Conservation (phyloP, 92 coral and sea anemone species). For the Anthopleura xanthogrammica region DNA sequence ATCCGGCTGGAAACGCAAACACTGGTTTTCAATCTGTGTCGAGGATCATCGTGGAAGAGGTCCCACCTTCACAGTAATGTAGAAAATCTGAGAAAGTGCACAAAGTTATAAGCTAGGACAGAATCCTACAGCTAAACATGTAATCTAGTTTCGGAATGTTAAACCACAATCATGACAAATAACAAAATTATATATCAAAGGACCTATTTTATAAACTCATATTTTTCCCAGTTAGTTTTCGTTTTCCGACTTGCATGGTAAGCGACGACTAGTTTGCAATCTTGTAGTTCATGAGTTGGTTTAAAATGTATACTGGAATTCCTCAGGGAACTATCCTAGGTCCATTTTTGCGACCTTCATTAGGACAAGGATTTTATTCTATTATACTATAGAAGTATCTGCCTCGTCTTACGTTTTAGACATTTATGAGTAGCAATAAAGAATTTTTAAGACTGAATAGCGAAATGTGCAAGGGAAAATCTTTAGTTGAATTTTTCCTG, state of each 20-base stretch:
- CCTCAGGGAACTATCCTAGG: neutral
- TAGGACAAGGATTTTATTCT: neutral
- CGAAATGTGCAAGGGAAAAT: too few species aligned
- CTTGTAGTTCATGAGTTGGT: neutral
- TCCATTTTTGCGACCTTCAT: neutral
- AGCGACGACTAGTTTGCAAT: neutral
- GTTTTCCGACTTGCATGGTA: neutral
- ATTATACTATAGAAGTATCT: neutral
- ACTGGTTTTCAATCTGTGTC: constrained; percentile 50
- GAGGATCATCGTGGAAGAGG: constrained; percentile 51
- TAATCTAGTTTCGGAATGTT: too few species aligned
- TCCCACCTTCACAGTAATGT: constrained; percentile 30
- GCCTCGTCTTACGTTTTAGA: too few species aligned
- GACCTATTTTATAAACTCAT: too few species aligned
- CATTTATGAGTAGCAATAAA: too few species aligned
- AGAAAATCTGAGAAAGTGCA: too few species aligned
- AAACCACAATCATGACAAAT: too few species aligned
- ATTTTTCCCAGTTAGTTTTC: neutral
- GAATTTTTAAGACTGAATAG: too few species aligned
- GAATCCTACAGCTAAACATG: too few species aligned
- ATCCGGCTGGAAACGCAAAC: constrained; percentile 21
- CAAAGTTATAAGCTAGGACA: too few species aligned
- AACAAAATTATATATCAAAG: too few species aligned
- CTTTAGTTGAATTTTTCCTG: too few species aligned
- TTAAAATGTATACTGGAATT: neutral